A percentile compares a stretch with the other conserved stretches of the same genome.
phyloP scores from a whole-genome alignment of 1,140 invertebrate genomes.

The Drosophila auraria region DNA sequence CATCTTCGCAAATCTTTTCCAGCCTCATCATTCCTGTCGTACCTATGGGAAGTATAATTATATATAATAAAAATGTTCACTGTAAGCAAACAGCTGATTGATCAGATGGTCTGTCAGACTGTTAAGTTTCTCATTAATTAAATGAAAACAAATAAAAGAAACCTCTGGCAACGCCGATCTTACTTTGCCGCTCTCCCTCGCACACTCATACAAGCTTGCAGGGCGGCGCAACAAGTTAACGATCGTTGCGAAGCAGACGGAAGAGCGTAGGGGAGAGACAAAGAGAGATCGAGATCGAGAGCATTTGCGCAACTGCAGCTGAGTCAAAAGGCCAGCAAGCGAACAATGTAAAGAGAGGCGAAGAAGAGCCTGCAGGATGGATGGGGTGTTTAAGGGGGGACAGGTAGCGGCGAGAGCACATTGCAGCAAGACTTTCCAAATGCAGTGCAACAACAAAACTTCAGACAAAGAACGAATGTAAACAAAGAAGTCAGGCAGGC shows the following conservation, averaged over 20 bases:
- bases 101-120: conserved; percentile 3
- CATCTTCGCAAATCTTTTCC: too few species aligned
- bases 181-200: not conserved
- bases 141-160: conserved; percentile 11
- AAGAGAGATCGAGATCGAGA: conserved; percentile 10
- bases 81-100: conserved; percentile 10
- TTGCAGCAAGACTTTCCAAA: conserved; percentile 41
- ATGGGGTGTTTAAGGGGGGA: not conserved
- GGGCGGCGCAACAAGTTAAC: conserved; percentile 42
- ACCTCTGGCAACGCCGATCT: conserved; percentile 20
- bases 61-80: not conserved
- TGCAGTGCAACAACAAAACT: conserved; percentile 39
- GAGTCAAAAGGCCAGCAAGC: conserved; percentile 31
- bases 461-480: conserved; percentile 67
- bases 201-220: conserved; percentile 3
- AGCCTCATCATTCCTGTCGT: too few species aligned
- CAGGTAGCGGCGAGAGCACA: conserved; percentile 14
- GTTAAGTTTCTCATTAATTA: conserved; percentile 3
- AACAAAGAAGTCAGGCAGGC: conserved; percentile 35
- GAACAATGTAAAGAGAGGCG: conserved; percentile 9
- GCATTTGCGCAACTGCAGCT: conserved; percentile 60
- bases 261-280: not conserved
- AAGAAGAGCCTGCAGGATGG: conserved; percentile 2
- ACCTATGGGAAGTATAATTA: too few species aligned
- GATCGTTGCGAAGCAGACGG: not conserved